Conservation (phyloP, 1,140 invertebrate genomes). For the Epicauta chinensis region DNA sequence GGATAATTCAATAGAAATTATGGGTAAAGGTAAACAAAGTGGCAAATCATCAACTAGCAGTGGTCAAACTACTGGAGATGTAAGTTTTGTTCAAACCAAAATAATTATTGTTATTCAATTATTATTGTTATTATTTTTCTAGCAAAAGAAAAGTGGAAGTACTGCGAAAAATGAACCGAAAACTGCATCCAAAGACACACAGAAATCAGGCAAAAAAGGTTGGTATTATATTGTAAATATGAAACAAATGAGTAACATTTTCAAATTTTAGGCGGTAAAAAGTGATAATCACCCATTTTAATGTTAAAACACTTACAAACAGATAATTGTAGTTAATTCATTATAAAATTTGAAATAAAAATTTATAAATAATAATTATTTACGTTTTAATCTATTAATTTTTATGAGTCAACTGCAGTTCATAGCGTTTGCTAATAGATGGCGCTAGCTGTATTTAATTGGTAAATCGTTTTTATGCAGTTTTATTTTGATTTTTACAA, state of each 20-base stretch:
- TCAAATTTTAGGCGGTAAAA: constrained; percentile 4
- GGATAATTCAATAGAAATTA: background rate
- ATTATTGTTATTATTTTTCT: no score
- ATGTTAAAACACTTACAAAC: background rate
- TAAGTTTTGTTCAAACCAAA: background rate
- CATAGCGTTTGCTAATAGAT: background rate
- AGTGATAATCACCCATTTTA: background rate
- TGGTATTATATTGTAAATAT: no score
- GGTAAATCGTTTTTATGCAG: no score
- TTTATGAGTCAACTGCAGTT: background rate
- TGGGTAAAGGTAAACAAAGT: constrained; percentile 9
- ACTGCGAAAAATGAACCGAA: no score
- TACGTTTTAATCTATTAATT: background rate
- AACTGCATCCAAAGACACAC: no score
- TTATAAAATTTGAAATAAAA: background rate
- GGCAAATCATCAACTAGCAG: constrained; percentile 1
- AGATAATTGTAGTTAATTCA: background rate
- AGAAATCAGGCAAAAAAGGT: no score
- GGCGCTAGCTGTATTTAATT: background rate
- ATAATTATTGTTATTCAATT: background rate
- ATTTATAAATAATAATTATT: background rate
- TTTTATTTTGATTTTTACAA: no score
- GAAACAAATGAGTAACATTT: background rate
- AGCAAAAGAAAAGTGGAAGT: no score
- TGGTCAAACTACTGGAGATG: constrained; percentile 1